Evolutionary conservation across 2,797 vertebrate species (phyloP).

Genomic region (Coregonus sp.): DNA sequence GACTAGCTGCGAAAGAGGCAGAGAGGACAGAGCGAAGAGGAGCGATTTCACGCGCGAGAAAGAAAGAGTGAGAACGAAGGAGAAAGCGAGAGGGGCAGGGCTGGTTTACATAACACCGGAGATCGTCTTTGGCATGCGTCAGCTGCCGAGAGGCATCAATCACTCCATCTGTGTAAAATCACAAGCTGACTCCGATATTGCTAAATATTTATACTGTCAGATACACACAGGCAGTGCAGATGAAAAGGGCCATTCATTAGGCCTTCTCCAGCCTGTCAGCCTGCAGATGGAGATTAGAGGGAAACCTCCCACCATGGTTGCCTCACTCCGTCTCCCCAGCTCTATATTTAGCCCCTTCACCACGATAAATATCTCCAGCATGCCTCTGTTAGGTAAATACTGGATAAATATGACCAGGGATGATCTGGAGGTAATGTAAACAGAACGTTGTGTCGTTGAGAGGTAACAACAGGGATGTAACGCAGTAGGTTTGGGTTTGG

Average conservation of each 20-base stretch:
- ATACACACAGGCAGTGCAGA: slow-evolving; percentile 96
- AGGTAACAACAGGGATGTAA: slow-evolving; percentile 79
- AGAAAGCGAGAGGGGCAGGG: slow-evolving; percentile 62
- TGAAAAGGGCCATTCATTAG: slow-evolving; percentile 99
- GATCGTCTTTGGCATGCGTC: slow-evolving; percentile 89
- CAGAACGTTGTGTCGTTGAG: slow-evolving; percentile 75
- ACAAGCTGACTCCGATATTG: slow-evolving; percentile 96
- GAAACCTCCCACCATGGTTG: slow-evolving; percentile 94
- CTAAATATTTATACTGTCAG: slow-evolving; percentile 99
- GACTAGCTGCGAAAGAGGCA: slow-evolving; percentile 47
- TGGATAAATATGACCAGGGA: slow-evolving; percentile 92
- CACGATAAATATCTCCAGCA: slow-evolving; percentile 96
- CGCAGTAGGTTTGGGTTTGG: slow-evolving; percentile 62
- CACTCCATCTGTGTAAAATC: slow-evolving; percentile 99
- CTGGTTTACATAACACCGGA: slow-evolving; percentile 84
- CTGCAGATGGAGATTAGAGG: slow-evolving; percentile 96
- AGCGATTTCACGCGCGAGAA: background rate
- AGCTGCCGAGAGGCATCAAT: slow-evolving; percentile 89
- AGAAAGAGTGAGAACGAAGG: background rate
- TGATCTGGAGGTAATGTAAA: slow-evolving; percentile 87
- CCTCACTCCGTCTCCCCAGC: slow-evolving; percentile 71
- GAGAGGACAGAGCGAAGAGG: slow-evolving; percentile 42
- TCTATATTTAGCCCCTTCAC: slow-evolving; percentile 95
- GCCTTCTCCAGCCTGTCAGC: slow-evolving; percentile 97
- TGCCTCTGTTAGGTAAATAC: slow-evolving; percentile 96